Evolutionary conservation across 2,888 invertebrate species (phyloP).

Genomic region (Oscheius sp.): DNA sequence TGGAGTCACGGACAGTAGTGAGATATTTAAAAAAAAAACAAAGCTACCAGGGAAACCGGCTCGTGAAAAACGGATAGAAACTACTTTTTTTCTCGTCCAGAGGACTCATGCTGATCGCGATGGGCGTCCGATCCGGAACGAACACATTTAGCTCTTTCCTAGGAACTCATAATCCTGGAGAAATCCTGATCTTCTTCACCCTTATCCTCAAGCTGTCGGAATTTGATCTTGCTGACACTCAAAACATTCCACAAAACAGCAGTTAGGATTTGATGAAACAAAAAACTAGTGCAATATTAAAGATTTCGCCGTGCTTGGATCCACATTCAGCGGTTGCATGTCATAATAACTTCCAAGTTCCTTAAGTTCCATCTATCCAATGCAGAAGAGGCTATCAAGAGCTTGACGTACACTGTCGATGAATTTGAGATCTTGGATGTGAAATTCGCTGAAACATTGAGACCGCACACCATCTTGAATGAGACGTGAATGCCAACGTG

Average conservation of each 20-base stretch:
- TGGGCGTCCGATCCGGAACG: too few relatives aligned
- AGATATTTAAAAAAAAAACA: too few relatives aligned
- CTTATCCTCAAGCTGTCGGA: neutral
- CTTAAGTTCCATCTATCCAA: neutral
- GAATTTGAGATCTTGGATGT: neutral
- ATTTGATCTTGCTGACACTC: constrained; percentile 1
- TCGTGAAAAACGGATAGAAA: too few relatives aligned
- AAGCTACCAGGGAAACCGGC: too few relatives aligned
- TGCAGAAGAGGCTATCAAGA: constrained; percentile 1
- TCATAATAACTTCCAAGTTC: constrained; percentile 2
- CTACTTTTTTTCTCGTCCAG: too few relatives aligned
- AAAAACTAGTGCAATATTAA: constrained; percentile 10
- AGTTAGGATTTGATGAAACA: neutral
- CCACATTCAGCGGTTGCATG: constrained; percentile 14
- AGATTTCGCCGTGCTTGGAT: neutral
- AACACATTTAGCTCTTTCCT: too few relatives aligned
- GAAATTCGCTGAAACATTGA: neutral
- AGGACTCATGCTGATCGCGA: too few relatives aligned
- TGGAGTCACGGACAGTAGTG: constrained; percentile 76
- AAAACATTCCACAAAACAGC: constrained; percentile 12
- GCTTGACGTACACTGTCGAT: constrained; percentile 5
- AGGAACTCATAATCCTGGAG: neutral
- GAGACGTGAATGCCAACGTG: constrained; percentile 4
- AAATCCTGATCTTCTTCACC: neutral
- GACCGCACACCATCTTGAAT: neutral